Conservation (phyloP, 2,888 invertebrate species). For the Listrodromus nycthemerus region DNA sequence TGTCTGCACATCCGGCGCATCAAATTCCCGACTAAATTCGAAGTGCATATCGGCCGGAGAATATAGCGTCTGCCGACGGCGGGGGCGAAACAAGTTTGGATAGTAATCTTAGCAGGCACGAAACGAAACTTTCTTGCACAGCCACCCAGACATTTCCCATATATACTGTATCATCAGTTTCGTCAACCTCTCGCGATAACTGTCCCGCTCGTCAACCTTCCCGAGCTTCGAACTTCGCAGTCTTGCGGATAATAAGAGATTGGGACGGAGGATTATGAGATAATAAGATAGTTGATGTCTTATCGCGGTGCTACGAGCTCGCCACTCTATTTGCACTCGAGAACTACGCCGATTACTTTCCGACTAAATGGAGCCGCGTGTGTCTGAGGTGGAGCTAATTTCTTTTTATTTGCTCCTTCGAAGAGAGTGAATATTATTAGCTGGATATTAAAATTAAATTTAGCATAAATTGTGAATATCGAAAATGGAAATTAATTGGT, state of each 20-base stretch:
- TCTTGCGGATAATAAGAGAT: not conserved
- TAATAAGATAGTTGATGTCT: slow-evolving; percentile 24
- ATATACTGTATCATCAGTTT: slow-evolving; percentile 20
- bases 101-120: slow-evolving; percentile 66
- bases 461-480: too few relatives aligned
- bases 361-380: too few relatives aligned
- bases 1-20: slow-evolving; percentile 50
- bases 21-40: slow-evolving; percentile 63
- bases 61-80: slow-evolving; percentile 24
- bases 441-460: too few relatives aligned
- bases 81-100: slow-evolving; percentile 66
- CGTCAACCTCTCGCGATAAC: slow-evolving; percentile 41
- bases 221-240: slow-evolving; percentile 21
- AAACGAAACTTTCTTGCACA: slow-evolving; percentile 52
- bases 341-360: not conserved
- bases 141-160: slow-evolving; percentile 4
- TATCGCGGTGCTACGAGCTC: not conserved
- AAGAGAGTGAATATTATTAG: too few relatives aligned
- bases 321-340: not conserved
- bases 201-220: not conserved
- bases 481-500: too few relatives aligned
- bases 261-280: too few relatives aligned
- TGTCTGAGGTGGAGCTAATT: too few relatives aligned
- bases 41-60: slow-evolving; percentile 57
- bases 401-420: too few relatives aligned